Evolutionary conservation across 2,888 invertebrate genomes (phyloP), one percentile per base, ranked within the genome.

Genomic region (Xestobium rufovillosum): DNA sequence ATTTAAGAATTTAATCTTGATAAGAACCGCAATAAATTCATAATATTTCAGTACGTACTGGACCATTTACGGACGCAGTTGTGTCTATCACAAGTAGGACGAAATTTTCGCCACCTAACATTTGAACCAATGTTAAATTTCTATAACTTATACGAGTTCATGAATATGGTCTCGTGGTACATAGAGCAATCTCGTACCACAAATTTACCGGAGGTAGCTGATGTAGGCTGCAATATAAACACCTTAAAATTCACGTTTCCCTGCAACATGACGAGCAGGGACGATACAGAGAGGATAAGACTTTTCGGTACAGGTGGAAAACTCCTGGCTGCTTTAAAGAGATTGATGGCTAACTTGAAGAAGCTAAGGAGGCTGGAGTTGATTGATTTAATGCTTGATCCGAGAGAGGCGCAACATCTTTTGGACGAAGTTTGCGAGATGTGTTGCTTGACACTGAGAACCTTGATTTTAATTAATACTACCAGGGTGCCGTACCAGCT

Each of bases 291-390:
- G 52, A 65, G 75, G 42, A 65, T 76, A 26, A 67, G 75, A 45
- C 67, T 86, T 1, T 84, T 83, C 56, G 88, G 88, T 16, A 89
- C 88, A 1, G 85, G 85, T 3, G 82, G 82, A n/a, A 76, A 80
- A 60, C 58, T 82, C 6, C 55, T 83, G 8, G 75, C 72, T 42
- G 75, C 78, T 1, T 59, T 83, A 1, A 82, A 80, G 58, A 68
- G 77, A 41, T 65, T 88, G 3, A 73, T 87, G 68, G 65, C 71
- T 2, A 80, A 81, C 54, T 63, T 89, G 25, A 68, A 66, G 27
- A 71, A 75, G 43, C 59, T 89, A 4, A 71, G 68, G 46, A 69
- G 71, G 3, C 60, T 89, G 26, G 79, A 81, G 52, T 60, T 89
- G 30, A 72, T 79, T 14, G 82, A 89, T 60, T 68, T 89, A 41